Percentiles rank a stretch among this genome's conserved stretches.
phyloP scores from a whole-genome alignment of 2,888 invertebrate genomes.

The Apamea sordens region DNA sequence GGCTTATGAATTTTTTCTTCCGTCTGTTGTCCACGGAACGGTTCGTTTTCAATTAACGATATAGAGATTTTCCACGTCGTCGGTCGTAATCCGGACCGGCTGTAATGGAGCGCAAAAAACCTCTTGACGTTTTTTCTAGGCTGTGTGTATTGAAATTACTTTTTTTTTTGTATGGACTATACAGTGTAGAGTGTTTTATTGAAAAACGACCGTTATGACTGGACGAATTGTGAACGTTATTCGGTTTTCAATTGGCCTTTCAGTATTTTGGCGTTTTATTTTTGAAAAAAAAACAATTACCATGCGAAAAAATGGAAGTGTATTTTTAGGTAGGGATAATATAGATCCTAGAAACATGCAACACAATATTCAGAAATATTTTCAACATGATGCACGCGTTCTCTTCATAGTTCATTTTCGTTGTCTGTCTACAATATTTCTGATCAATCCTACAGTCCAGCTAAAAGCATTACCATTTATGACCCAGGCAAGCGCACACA shows the following conservation, averaged over 20 bases:
- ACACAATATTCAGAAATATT: background rate
- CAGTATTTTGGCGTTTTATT: conserved; percentile 6
- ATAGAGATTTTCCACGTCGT: conserved; percentile 80
- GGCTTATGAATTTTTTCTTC: conserved; percentile 51
- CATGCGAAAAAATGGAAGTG: background rate
- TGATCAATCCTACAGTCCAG: conserved; percentile 22
- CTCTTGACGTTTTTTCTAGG: conserved; percentile 66
- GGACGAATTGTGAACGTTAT: conserved; percentile 39
- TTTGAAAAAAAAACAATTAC: background rate
- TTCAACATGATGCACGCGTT: background rate
- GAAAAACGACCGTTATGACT: conserved; percentile 51
- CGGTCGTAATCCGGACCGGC: conserved; percentile 72
- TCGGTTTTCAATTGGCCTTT: background rate
- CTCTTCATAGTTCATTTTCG: conserved; percentile 6
- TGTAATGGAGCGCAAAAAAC: conserved; percentile 77
- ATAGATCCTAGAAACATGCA: background rate
- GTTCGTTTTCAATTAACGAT: conserved; percentile 84
- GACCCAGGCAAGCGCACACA: conserved; percentile 60
- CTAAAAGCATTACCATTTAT: conserved; percentile 67
- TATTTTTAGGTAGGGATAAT: background rate
- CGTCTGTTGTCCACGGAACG: conserved; percentile 63
- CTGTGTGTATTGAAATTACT: conserved; percentile 60
- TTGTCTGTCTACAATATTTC: conserved; percentile 27
- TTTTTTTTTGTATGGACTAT: conserved; percentile 37
- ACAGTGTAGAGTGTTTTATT: conserved; percentile 56